Conservation (phyloP, 1,140 invertebrate species). For the Cepaea nemoralis region DNA sequence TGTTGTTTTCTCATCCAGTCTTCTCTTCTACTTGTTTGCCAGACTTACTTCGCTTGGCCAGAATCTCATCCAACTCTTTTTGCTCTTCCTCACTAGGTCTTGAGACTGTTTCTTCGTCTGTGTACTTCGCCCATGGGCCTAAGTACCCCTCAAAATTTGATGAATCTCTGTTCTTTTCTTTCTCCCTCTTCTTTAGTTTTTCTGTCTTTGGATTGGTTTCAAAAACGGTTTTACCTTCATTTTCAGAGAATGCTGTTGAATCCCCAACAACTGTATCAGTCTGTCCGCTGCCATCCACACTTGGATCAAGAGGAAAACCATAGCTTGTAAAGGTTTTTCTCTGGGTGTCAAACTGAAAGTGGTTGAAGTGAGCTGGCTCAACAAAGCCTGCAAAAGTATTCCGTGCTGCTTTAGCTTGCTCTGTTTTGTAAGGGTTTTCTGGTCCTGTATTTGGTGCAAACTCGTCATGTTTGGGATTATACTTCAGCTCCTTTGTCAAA, state of each 20-base stretch:
- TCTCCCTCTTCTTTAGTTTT: constrained; percentile 87
- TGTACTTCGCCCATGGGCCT: constrained; percentile 96
- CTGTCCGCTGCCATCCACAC: constrained; percentile 78
- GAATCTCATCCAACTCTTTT: constrained; percentile 91
- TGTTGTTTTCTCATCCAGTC: constrained; percentile 89
- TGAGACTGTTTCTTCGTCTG: constrained; percentile 88
- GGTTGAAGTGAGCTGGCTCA: constrained; percentile 93
- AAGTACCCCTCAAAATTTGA: constrained; percentile 93
- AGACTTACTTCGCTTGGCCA: constrained; percentile 81
- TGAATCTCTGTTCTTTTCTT: constrained; percentile 90
- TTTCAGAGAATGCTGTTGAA: constrained; percentile 76
- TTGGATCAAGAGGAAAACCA: constrained; percentile 95
- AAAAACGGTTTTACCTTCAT: constrained; percentile 80
- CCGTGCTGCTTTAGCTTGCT: constrained; percentile 87
- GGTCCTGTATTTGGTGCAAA: constrained; percentile 93
- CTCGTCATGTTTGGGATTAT: constrained; percentile 96
- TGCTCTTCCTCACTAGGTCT: constrained; percentile 90
- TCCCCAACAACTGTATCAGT: constrained; percentile 79
- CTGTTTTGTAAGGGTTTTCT: constrained; percentile 89
- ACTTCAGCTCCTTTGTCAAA: constrained; percentile 79
- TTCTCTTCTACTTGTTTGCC: constrained; percentile 83
- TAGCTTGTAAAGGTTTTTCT: constrained; percentile 92
- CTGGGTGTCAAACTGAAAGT: constrained; percentile 99
- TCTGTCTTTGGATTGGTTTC: constrained; percentile 80
- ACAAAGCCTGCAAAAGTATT: constrained; percentile 96